Evolutionary conservation across 2,888 invertebrate species (phyloP).

Genomic region (Eristalis tenax): DNA sequence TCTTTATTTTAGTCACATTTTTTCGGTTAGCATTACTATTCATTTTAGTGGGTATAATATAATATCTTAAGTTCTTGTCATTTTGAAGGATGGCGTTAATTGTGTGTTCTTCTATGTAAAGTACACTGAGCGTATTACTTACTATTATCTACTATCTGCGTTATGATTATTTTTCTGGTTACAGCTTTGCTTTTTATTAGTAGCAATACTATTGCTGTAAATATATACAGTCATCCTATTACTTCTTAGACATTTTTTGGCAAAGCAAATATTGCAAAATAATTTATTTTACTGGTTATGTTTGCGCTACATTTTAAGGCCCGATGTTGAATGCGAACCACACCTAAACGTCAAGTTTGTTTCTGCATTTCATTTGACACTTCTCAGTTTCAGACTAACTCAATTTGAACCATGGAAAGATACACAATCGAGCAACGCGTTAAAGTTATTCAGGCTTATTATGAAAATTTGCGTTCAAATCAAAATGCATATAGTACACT

Average conservation of each 20-base stretch:
- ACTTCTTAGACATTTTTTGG: slow-evolving; percentile 80
- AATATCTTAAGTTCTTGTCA: slow-evolving; percentile 63
- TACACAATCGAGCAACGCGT: no score
- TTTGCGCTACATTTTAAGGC: slow-evolving; percentile 75
- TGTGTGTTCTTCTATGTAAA: background rate
- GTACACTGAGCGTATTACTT: background rate
- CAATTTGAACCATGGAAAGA: no score
- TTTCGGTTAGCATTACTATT: slow-evolving; percentile 73
- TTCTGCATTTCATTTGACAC: no score
- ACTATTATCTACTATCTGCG: slow-evolving; percentile 65
- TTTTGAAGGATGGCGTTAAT: background rate
- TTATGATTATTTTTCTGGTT: slow-evolving; percentile 69
- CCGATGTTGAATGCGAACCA: no score
- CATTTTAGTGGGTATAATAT: slow-evolving; percentile 75
- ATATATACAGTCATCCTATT: slow-evolving; percentile 72
- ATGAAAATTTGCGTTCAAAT: no score
- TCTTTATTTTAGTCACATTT: slow-evolving; percentile 73
- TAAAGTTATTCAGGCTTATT: no score
- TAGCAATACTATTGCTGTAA: slow-evolving; percentile 68
- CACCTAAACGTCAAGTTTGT: no score
- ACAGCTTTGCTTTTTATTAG: slow-evolving; percentile 58
- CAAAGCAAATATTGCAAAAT: slow-evolving; percentile 81
- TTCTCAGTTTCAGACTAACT: no score
- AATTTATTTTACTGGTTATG: slow-evolving; percentile 73
- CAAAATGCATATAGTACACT: no score